Conservation (phyloP, 2,888 invertebrate species). For the Smittia sp. region DNA sequence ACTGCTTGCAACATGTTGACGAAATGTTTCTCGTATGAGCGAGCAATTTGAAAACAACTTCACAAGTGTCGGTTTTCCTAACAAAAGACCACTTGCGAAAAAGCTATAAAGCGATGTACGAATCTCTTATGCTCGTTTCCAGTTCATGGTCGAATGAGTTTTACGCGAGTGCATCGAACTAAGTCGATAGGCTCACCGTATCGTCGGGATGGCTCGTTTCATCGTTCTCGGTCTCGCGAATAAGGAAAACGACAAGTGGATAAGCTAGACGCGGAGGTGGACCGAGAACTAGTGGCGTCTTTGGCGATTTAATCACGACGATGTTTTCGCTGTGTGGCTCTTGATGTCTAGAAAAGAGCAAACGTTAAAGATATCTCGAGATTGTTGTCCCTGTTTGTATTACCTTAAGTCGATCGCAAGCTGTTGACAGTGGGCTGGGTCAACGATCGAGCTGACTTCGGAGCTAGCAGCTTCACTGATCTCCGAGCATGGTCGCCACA, state of each 20-base stretch:
- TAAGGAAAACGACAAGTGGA: slow-evolving; percentile 72
- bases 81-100: slow-evolving; percentile 9
- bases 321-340: slow-evolving; percentile 66
- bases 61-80: background rate
- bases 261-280: slow-evolving; percentile 73
- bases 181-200: slow-evolving; percentile 57
- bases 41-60: background rate
- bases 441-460: slow-evolving; percentile 43
- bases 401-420: slow-evolving; percentile 45
- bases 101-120: background rate
- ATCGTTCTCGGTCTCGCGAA: slow-evolving; percentile 59
- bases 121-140: background rate
- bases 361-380: slow-evolving; percentile 13
- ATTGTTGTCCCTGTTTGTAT: background rate
- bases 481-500: slow-evolving; percentile 69
- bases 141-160: slow-evolving; percentile 13
- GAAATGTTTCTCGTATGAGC: background rate
- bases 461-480: slow-evolving; percentile 59
- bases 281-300: slow-evolving; percentile 64
- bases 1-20: background rate
- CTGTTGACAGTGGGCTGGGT: slow-evolving; percentile 45
- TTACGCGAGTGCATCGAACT: background rate
- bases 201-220: slow-evolving; percentile 69
- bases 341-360: slow-evolving; percentile 56
- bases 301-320: slow-evolving; percentile 61